A percentile compares a stretch with the other conserved stretches of the same genome.
Conservation (phyloP, 2,113 vertebrate genomes). For the Glaucidium brasilianum region DNA sequence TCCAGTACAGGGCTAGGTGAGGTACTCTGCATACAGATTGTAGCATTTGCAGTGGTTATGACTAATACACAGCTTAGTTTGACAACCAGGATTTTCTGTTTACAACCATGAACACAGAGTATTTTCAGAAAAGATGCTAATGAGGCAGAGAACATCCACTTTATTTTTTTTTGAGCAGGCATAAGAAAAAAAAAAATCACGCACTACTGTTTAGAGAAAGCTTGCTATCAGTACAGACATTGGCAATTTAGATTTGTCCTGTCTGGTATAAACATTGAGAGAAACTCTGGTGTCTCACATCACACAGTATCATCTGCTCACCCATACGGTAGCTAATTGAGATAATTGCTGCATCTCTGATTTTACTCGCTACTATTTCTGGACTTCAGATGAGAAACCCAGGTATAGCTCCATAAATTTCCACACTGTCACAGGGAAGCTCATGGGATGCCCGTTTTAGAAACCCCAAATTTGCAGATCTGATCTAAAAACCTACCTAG, state of each 20-base stretch:
- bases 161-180: neutral
- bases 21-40: neutral
- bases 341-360: conserved; percentile 21
- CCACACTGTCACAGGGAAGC: neutral
- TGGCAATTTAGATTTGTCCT: neutral
- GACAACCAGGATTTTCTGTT: neutral
- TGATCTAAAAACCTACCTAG: neutral
- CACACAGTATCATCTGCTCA: conserved; percentile 44
- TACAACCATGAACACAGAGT: neutral
- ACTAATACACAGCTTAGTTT: neutral
- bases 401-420: neutral
- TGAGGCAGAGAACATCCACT: neutral
- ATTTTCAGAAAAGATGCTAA: neutral
- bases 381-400: neutral
- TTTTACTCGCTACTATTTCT: conserved; percentile 1
- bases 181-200: neutral
- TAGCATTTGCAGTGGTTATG: neutral
- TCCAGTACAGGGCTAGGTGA: neutral
- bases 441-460: neutral
- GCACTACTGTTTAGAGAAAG: neutral
- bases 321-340: conserved; percentile 47
- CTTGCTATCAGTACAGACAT: neutral
- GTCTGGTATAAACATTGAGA: neutral
- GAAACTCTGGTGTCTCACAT: neutral
- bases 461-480: neutral